Base-by-base conservation (phyloP, 2,797 vertebrate genomes). In the Sebastes matsubarae region DNA sequence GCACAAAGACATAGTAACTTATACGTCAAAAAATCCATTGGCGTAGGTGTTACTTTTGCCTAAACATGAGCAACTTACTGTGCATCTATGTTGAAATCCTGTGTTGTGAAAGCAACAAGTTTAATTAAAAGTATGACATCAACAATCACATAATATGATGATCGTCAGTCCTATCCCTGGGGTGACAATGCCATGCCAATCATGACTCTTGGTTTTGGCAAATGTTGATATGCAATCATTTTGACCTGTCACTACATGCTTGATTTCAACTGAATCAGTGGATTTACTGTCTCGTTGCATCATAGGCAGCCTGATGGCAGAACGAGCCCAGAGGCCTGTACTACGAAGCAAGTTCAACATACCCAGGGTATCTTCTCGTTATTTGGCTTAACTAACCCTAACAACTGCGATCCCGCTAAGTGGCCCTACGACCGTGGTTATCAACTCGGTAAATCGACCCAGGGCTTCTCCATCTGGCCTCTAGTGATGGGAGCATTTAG, bases 241-340 rank as follows among this genome's bases (percentile, higher is more conserved):
- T 22, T 77, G 29, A 84, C 63, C 67, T 88, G 89, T 81, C 74
- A 79, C 80, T 80, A 80, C 88, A 76, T 68, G 88, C 50, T 74
- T 60, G 25, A 1, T 57, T 87, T 75, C 57, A 29, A 70, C 42
- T 76, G 75, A 79, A 68, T 83, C 24, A 24, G 16, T 66, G 57
- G 63, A 72, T 81, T 89, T 84, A 80, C 18, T 1, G 50, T 77
- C 5, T 68, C 5, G 36, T 16, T 74, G 66, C 68, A 46, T 82
- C 59, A 63, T 12, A 61, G 54, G 34, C 54, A 22, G 59, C 27
- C 60, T 27, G 18, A 25, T 57, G 68, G 59, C 52, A 63, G 34
- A 74, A 29, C 1, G 32, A 32, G 42, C 29, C 34, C 24, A n/a
- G 65, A 50, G 42, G 42, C 42, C 42, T 50, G 42, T 20, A 50